A percentile compares a stretch with the other conserved stretches of the same genome.
Conservation (phyloP, 2,797 vertebrate species). For the Neopelma chrysocephalum region DNA sequence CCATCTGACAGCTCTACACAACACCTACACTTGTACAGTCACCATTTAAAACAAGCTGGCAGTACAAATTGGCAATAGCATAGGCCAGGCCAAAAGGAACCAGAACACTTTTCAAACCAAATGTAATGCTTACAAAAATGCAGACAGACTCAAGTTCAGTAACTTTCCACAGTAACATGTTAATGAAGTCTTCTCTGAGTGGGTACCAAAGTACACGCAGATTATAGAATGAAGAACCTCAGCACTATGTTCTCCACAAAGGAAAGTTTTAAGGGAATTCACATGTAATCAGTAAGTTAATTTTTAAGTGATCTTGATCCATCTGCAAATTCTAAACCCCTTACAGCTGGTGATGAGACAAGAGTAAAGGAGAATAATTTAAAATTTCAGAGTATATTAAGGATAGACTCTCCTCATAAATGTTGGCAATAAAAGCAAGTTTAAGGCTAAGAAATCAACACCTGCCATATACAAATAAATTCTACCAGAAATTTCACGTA, state of each 20-base stretch:
- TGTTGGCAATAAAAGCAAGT: not conserved
- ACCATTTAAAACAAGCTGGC: not conserved
- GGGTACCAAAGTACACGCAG: not conserved
- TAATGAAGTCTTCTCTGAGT: not conserved
- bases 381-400: not conserved
- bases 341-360: not conserved
- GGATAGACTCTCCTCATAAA: slow-evolving; percentile 14
- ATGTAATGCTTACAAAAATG: not conserved
- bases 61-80: not conserved
- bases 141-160: not conserved
- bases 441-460: not conserved
- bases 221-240: not conserved
- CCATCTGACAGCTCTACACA: not conserved
- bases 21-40: not conserved
- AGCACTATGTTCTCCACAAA: not conserved
- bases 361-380: not conserved
- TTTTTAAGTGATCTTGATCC: not conserved
- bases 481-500: not conserved
- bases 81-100: not conserved
- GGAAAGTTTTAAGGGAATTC: not conserved
- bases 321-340: slow-evolving; percentile 2
- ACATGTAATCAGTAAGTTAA: not conserved
- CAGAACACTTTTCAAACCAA: not conserved
- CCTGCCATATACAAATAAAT: slow-evolving; percentile 28
- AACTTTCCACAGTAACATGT: not conserved